Evolutionary conservation across 2,888 invertebrate species (phyloP), one percentile per base, ranked within the genome.

Genomic region (Diplazon laetatorius): DNA sequence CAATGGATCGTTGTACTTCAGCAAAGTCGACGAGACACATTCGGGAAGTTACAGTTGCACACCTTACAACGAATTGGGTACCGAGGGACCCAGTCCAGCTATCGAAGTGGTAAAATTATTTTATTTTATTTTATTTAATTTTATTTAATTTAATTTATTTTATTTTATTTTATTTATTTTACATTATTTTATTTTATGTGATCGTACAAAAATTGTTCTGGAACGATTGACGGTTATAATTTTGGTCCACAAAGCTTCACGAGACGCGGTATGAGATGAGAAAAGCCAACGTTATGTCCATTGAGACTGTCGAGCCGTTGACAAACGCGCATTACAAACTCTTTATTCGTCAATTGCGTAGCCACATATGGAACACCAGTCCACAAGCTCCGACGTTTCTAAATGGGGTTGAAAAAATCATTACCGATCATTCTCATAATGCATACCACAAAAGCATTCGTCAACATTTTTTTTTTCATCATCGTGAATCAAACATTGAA

Each of bases 21-120:
- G 94, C 85, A 95, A 95, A 92, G 97, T 98, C 63, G 95, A 96
- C 88, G 96, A 96, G 88, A 94, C 94, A 6, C 97, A 97, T 91
- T 95, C 95, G 80, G 98, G 98, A 50, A 93, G 94, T 86, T 98
- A 98, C 91, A 95, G 96, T 78, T 98, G 98, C 91, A 97, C 97
- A 22, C 98, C 98, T 55, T 96, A 95, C 92, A 98, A 98, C 91
- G 94, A 95, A 82, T 93, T 97, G 87, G 98, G 98, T 63, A 95
- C 96, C 30, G 96, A 95, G 84, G 97, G 97, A 8, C 94, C 96
- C 22, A 97, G 97, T 68, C 94, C 95, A 37, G 93, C 95, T 60
- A 97, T 98, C 91, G 95, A 95, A 87, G 96, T 97, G 87, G 91
- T 89, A 80, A 87, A 84, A 80, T 25, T 16, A 70, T 14, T 4